Base-by-base conservation (phyloP, 2,888 invertebrate genomes). In the Stramonita haemastoma region DNA sequence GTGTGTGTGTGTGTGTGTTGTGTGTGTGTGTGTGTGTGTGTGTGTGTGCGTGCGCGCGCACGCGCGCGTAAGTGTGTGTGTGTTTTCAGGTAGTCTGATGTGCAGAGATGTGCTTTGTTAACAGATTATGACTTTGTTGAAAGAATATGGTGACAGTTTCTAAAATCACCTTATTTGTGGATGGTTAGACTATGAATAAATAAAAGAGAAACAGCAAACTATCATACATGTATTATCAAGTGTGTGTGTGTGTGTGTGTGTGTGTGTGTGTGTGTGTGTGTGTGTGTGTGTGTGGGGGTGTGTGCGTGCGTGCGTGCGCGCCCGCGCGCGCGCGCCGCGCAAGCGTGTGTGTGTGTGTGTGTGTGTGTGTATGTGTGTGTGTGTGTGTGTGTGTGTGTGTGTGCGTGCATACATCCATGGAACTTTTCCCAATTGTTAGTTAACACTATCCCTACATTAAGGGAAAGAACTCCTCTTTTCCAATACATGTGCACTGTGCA, bases 241-340 rank as follows among this genome's bases (percentile, higher is more conserved):
- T 73, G 73, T 26, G 73, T 73, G 73, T 26, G 73, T 73, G 73
- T 73, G 73, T 73, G 73, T 73, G 73, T 73, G 73, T 73, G 73
- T 73, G 73, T 73, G 73, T 26, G 73, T 73, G 73, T 26, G n/a
- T 73, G 73, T 73, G 73, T 73, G 73, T 73, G 73, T 26, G 73
- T 73, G 73, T 73, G 73, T 26, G 73, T 73, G 73, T 73, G 73
- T 26, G 73, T 73, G 73, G 11, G 73, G 11, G 73, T 73, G 17
- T 73, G 73, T 73, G 73, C 6, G 73, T 73, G 73, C 22, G 73
- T 73, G 73, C 6, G 17, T 73, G 73, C n/a, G 73, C 22, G 73
- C 22, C 15, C n/a, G 73, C n/a, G 73, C 22, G 73, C n/a, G 73
- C 22, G 73, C 22, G 73, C 13, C 73, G 73, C 22, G 73, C 22